Evolutionary conservation across 2,797 vertebrate genomes (phyloP).

Genomic region (Halcyon smyrnensis): DNA sequence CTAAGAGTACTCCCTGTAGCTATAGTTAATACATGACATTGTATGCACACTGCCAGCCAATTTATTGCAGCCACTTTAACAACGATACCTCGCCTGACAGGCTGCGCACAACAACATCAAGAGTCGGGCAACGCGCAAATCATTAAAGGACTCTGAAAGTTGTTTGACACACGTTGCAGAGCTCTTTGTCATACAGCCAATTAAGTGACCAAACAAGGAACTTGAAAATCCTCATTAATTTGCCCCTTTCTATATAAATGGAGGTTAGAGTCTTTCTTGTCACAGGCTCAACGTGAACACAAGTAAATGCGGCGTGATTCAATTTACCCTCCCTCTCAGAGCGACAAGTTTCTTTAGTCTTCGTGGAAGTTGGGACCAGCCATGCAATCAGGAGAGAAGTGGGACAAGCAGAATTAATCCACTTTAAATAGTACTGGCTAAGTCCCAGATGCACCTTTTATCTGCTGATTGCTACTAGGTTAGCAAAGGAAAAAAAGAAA

Average conservation of each 20-base stretch:
- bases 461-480: conserved; percentile 41
- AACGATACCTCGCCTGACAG: conserved; percentile 68
- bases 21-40: conserved; percentile 73
- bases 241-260: conserved; percentile 66
- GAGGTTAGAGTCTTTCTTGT: conserved; percentile 66
- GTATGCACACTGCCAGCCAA: conserved; percentile 71
- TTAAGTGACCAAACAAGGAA: conserved; percentile 80
- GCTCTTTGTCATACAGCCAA: conserved; percentile 79
- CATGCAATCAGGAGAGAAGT: conserved; percentile 34
- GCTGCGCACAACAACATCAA: conserved; percentile 60
- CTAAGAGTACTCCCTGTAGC: conserved; percentile 76
- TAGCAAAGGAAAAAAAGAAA: not conserved
- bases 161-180: conserved; percentile 73
- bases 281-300: conserved; percentile 5
- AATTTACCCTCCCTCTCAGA: conserved; percentile 61
- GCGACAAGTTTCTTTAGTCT: conserved; percentile 35
- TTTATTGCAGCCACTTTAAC: conserved; percentile 80
- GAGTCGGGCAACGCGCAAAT: conserved; percentile 70
- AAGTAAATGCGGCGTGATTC: conserved; percentile 65
- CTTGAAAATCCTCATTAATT: conserved; percentile 78
- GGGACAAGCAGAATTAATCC: conserved; percentile 49
- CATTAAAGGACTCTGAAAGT: conserved; percentile 74
- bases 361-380: not conserved
- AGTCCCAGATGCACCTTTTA: conserved; percentile 37
- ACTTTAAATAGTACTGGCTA: conserved; percentile 28